Evolutionary conservation across 2,113 vertebrate species (phyloP).

Genomic region (Centropristis striata): DNA sequence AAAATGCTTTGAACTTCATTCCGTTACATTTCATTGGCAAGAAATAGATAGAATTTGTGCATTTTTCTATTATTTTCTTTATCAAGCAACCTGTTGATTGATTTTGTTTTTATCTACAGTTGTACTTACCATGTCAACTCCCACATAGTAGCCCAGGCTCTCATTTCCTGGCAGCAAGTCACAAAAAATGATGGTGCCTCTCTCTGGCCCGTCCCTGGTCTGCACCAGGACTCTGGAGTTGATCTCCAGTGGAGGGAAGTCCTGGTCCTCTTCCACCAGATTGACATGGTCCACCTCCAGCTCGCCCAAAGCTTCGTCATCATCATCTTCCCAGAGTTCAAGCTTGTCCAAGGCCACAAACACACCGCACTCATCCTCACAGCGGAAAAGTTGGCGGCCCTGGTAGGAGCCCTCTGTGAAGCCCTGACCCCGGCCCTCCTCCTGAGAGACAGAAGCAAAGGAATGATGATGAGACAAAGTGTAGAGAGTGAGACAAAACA

Average conservation of each 20-base stretch:
- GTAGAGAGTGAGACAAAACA: slow-evolving; percentile 27
- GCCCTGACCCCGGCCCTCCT: slow-evolving; percentile 96
- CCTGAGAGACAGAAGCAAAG: slow-evolving; percentile 80
- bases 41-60: not conserved
- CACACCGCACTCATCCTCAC: slow-evolving; percentile 97
- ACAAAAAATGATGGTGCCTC: slow-evolving; percentile 97
- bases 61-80: not conserved
- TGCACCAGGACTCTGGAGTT: slow-evolving; percentile 97
- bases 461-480: slow-evolving; percentile 2
- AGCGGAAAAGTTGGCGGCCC: slow-evolving; percentile 96
- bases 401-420: slow-evolving; percentile 98
- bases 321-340: slow-evolving; percentile 92
- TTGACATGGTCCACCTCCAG: slow-evolving; percentile 91
- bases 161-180: slow-evolving; percentile 96
- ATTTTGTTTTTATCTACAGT: not conserved
- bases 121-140: slow-evolving; percentile 96
- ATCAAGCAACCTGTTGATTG: not conserved
- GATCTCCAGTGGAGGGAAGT: slow-evolving; percentile 93
- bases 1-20: not conserved
- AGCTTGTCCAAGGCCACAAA: slow-evolving; percentile 98
- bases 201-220: slow-evolving; percentile 93
- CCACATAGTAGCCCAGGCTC: slow-evolving; percentile 96
- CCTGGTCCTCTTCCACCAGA: slow-evolving; percentile 90
- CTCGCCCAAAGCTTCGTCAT: slow-evolving; percentile 84
- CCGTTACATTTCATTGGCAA: not conserved